Evolutionary conservation across 2,888 invertebrate species (phyloP).

Genomic region (Epiblema foenella): DNA sequence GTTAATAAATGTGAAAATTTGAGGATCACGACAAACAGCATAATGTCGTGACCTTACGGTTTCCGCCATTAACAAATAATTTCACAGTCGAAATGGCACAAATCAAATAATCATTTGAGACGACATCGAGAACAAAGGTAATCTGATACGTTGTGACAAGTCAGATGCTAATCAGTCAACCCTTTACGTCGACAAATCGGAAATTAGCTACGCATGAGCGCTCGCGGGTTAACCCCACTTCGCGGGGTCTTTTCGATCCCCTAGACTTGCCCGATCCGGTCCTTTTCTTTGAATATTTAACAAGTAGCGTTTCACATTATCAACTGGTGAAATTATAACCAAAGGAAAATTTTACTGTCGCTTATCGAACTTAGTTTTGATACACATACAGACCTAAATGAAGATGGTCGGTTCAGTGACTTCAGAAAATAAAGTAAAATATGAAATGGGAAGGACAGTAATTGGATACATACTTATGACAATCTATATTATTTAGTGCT

Average conservation of each 20-base stretch:
- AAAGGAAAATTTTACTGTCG: conserved; percentile 33
- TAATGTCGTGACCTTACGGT: conserved; percentile 13
- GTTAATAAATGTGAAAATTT: background rate
- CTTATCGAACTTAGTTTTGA: conserved; percentile 29
- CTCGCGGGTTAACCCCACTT: conserved; percentile 76
- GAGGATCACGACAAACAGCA: background rate
- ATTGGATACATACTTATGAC: too few species aligned
- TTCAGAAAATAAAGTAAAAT: too few species aligned
- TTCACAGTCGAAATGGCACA: conserved; percentile 58
- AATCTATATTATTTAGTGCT: too few species aligned
- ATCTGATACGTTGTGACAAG: conserved; percentile 75
- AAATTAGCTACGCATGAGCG: conserved; percentile 83
- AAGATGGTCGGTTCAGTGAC: background rate
- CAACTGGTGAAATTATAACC: conserved; percentile 47
- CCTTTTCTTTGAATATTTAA: conserved; percentile 84
- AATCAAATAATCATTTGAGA: conserved; percentile 61
- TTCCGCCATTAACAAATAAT: conserved; percentile 50
- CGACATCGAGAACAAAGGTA: conserved; percentile 66
- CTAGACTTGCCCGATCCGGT: conserved; percentile 67
- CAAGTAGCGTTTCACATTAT: conserved; percentile 68
- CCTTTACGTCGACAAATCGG: conserved; percentile 83
- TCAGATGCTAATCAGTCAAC: conserved; percentile 83
- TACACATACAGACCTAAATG: background rate
- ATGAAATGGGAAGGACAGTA: too few species aligned
- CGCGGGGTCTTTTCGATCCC: conserved; percentile 67